These are phyloP conservation scores for Rhipidura dahli DNA, from an alignment of 2,113 vertebrate species.

Conservation along the genomic window DNA sequence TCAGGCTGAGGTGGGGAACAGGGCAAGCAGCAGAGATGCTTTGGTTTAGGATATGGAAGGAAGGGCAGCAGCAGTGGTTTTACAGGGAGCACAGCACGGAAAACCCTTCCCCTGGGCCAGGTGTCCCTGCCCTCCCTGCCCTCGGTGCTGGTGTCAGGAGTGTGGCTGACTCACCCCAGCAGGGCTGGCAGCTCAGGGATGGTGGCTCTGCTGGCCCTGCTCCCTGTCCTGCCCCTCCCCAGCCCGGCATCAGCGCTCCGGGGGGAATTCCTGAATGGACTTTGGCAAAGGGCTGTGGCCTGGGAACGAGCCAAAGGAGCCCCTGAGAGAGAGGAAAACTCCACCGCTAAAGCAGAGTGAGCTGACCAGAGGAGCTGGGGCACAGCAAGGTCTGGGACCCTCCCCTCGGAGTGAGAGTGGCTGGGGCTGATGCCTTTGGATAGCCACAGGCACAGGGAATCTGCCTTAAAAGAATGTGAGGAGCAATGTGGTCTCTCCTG, in stretches of 20 bases:
- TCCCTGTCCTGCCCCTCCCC: neutral
- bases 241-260: rapidly evolving
- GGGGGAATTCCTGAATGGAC: neutral
- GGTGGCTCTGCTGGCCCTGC: neutral
- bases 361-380: neutral
- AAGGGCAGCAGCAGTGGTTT: neutral
- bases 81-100: neutral
- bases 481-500: neutral
- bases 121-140: neutral
- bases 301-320: neutral
- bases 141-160: rapidly evolving
- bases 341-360: neutral
- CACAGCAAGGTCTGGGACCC: neutral
- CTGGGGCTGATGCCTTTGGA: neutral
- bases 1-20: neutral
- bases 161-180: neutral
- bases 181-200: neutral
- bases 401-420: rapidly evolving
- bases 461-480: neutral
- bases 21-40: neutral
- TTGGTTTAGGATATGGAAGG: neutral
- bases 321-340: neutral
- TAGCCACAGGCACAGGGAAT: neutral
- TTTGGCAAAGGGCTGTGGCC: neutral
- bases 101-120: neutral